Evolutionary conservation across 2,797 vertebrate species (phyloP).

Genomic region (Zalophus californianus): DNA sequence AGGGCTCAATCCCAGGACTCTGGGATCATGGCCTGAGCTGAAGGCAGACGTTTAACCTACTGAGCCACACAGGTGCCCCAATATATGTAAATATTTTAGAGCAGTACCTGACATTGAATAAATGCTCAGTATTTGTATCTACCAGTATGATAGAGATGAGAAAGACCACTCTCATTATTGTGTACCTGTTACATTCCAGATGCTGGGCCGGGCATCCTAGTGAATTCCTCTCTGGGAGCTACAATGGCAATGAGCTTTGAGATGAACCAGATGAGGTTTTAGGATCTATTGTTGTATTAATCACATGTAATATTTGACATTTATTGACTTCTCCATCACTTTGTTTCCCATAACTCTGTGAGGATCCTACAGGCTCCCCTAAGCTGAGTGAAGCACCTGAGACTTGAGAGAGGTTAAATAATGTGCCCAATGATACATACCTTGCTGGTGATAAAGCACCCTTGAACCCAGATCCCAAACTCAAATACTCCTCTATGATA

Average conservation of each 20-base stretch:
- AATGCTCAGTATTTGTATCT: neutral
- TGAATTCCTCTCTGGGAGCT: neutral
- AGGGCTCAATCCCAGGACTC: no score
- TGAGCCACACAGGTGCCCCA: no score
- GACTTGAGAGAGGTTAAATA: neutral
- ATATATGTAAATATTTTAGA: neutral
- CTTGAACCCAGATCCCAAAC: neutral
- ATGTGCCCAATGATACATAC: no score
- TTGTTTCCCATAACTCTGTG: neutral
- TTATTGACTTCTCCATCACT: neutral
- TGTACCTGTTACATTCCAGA: neutral
- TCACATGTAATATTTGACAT: neutral
- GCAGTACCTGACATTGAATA: neutral
- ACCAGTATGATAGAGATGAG: neutral
- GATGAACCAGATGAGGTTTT: neutral
- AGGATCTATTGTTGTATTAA: neutral
- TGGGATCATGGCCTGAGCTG: no score
- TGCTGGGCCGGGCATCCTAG: neutral
- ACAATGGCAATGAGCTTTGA: neutral
- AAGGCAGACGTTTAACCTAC: no score
- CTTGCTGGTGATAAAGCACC: neutral
- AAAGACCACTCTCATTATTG: neutral
- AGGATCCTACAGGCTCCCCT: neutral
- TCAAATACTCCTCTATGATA: neutral
- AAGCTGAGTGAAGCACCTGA: neutral